Evolutionary conservation across 2,113 vertebrate species (phyloP).

Genomic region (Agapornis roseicollis): DNA sequence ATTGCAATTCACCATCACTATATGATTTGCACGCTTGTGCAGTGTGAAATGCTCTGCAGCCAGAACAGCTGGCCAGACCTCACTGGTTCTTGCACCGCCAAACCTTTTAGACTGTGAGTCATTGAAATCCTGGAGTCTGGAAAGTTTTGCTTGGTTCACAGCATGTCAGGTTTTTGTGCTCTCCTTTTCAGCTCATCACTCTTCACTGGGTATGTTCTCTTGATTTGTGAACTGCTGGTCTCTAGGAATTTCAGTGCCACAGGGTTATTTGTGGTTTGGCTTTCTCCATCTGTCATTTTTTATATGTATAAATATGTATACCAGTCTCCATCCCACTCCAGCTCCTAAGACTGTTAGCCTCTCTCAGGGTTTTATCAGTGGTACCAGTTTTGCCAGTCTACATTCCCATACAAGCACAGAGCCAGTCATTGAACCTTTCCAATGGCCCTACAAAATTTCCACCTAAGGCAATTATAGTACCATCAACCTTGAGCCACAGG

Average conservation of each 20-base stretch:
- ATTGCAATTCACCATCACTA: neutral
- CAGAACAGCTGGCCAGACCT: neutral
- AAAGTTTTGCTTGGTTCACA: neutral
- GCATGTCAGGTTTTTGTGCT: neutral
- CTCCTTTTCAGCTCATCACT: conserved; percentile 17
- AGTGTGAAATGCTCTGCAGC: neutral
- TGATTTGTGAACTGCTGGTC: conserved; percentile 36
- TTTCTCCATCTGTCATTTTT: neutral
- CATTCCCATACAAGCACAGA: neutral
- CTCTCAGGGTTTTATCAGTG: neutral
- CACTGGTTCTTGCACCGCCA: neutral
- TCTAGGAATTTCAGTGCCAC: neutral
- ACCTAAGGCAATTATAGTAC: neutral
- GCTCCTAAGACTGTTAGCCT: neutral
- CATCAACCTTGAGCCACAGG: neutral
- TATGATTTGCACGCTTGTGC: fast-evolving
- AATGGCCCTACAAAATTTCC: neutral
- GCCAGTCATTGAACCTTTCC: neutral
- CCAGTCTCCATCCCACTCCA: neutral
- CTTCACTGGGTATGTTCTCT: neutral
- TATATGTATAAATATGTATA: no score
- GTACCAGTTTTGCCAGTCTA: neutral
- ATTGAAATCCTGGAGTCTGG: neutral
- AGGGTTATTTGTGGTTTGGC: conserved; percentile 3
- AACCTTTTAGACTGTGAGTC: neutral